These are phyloP conservation scores for Vicugna pacos DNA, from an alignment of 2,113 vertebrate genomes.

Conservation along the genomic window DNA sequence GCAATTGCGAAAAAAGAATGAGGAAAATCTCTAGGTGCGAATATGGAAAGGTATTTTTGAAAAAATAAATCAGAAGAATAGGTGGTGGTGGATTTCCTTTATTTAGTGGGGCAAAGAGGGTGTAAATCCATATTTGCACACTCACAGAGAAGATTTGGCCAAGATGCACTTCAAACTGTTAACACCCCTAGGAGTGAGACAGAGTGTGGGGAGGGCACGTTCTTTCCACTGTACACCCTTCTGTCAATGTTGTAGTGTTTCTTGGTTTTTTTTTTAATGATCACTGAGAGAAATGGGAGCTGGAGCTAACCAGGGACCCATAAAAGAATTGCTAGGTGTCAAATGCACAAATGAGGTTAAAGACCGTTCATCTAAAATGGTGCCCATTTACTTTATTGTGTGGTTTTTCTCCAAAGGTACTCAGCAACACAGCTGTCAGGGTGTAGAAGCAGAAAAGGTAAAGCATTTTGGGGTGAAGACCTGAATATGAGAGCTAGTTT, in stretches of 20 bases:
- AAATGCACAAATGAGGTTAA: background rate
- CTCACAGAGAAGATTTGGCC: background rate
- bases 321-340: background rate
- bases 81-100: background rate
- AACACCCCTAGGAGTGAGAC: background rate
- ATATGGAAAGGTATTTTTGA: background rate
- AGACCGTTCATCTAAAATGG: conserved; percentile 10
- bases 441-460: background rate
- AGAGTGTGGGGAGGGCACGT: background rate
- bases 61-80: background rate
- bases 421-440: conserved; percentile 32
- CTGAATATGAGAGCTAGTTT: background rate
- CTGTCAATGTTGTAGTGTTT: background rate
- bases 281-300: background rate
- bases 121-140: background rate
- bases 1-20: background rate
- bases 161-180: background rate
- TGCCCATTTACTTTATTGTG: background rate
- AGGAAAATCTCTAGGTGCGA: background rate
- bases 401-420: conserved; percentile 1
- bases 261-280: background rate
- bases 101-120: background rate
- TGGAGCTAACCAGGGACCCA: background rate
- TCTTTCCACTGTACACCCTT: conserved; percentile 3
- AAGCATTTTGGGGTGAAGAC: background rate